phyloP scores from a whole-genome alignment of 2,113 vertebrate genomes.

The Ramphastos sulfuratus region DNA sequence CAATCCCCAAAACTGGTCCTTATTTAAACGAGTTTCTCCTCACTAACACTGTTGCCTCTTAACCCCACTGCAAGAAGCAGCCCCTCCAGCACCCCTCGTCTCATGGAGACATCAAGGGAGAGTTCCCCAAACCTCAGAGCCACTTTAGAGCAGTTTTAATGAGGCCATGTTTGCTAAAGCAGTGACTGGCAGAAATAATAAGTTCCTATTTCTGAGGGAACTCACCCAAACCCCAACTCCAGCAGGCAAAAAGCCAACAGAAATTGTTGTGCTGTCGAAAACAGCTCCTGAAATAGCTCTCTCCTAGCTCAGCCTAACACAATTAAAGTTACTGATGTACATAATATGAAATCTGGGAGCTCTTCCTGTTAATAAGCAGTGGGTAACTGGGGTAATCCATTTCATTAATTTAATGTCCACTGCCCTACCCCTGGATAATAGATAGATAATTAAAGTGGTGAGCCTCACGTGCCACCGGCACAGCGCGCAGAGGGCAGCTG shows the following conservation, averaged over 20 bases:
- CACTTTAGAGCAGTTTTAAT: conserved; percentile 71
- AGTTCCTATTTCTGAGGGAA: conserved; percentile 70
- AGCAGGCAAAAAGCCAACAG: conserved; percentile 77
- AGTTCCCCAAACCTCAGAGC: conserved; percentile 28
- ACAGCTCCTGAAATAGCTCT: conserved; percentile 79
- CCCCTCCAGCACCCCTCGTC: not conserved
- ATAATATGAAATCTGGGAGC: conserved; percentile 80
- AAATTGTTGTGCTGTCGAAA: conserved; percentile 74
- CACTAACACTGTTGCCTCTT: not conserved
- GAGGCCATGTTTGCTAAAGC: conserved; percentile 74
- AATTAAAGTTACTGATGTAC: conserved; percentile 84
- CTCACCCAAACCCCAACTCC: conserved; percentile 75
- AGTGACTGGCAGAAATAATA: conserved; percentile 84
- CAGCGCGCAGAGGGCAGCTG: conserved; percentile 55
- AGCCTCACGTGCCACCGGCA: conserved; percentile 62
- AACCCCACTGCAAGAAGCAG: not conserved
- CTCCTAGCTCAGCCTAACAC: conserved; percentile 74
- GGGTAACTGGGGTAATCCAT: conserved; percentile 74
- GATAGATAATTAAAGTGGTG: conserved; percentile 74
- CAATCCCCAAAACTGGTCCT: not conserved
- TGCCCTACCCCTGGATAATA: conserved; percentile 57
- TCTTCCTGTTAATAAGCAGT: conserved; percentile 81
- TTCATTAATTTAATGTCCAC: conserved; percentile 78
- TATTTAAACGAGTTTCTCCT: not conserved
- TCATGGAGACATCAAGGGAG: not conserved